Conservation (phyloP, 1,140 invertebrate species). For the Odontomachus brunneus region DNA sequence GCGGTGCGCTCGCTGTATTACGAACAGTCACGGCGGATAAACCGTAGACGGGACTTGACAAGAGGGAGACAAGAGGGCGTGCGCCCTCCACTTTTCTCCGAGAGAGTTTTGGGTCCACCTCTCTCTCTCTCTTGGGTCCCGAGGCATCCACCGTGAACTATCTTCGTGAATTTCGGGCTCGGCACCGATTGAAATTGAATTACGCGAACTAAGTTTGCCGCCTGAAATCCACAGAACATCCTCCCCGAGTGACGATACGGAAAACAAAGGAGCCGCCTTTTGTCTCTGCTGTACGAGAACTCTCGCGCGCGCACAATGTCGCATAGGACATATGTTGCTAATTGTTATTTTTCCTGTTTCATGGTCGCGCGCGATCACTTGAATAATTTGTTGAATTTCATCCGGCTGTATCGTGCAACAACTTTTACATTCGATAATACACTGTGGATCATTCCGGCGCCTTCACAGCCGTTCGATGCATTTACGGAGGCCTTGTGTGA, state of each 20-base stretch:
- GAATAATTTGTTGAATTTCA: conserved; percentile 5
- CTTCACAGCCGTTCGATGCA: too few species aligned
- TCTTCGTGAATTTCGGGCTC: conserved; percentile 39
- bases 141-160: conserved; percentile 51
- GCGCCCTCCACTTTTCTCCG: conserved; percentile 44
- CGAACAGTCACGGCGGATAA: conserved; percentile 65
- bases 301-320: background rate
- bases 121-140: conserved; percentile 20
- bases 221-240: background rate
- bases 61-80: conserved; percentile 62
- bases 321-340: background rate
- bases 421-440: background rate
- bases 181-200: conserved; percentile 55
- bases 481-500: too few species aligned
- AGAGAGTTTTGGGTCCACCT: conserved; percentile 31
- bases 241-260: too few species aligned
- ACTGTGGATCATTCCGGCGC: background rate
- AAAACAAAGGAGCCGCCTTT: background rate
- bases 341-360: background rate
- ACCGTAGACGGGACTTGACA: conserved; percentile 66
- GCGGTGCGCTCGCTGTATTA: conserved; percentile 37
- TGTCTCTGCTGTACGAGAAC: background rate
- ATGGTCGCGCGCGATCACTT: background rate
- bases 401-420: background rate
- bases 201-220: conserved; percentile 36